Percentiles rank a stretch among this genome's conserved stretches.
Evolutionary conservation across 1,140 invertebrate species (phyloP).

Genomic region (Plectus sambesii): DNA sequence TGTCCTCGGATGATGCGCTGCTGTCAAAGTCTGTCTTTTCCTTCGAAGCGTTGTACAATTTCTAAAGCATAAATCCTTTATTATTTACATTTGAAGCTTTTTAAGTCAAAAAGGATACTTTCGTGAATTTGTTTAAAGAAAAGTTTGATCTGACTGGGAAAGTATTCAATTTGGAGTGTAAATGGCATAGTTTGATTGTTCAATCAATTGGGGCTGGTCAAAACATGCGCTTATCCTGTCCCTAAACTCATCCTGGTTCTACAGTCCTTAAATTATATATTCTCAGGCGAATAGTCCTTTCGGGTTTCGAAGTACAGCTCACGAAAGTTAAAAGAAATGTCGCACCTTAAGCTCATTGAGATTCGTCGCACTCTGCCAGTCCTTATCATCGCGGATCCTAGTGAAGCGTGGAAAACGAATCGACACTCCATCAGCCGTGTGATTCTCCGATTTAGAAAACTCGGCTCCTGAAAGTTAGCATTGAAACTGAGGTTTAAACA

Average conservation of each 20-base stretch:
- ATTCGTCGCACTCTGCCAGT: constrained; percentile 68
- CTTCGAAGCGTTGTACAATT: background rate
- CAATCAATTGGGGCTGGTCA: constrained; percentile 41
- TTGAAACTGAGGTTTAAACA: constrained; percentile 60
- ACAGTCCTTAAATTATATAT: background rate
- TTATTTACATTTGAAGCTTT: no score
- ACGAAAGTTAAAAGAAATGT: no score
- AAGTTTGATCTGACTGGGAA: background rate
- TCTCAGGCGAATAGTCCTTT: background rate
- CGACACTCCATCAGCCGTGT: constrained; percentile 79
- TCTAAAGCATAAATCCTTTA: constrained; percentile 1
- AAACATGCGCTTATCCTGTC: constrained; percentile 35
- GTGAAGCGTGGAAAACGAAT: constrained; percentile 81
- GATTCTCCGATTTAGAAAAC: constrained; percentile 70
- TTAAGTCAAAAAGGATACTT: no score
- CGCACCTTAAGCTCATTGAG: constrained; percentile 59
- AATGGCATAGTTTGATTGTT: background rate
- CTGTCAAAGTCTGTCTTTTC: background rate
- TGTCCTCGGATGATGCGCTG: background rate
- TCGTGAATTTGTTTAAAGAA: constrained; percentile 2
- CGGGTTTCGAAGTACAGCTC: no score
- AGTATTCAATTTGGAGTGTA: background rate
- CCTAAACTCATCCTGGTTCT: background rate
- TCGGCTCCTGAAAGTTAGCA: constrained; percentile 90
- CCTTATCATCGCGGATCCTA: constrained; percentile 67